Conservation (phyloP, 1,140 invertebrate genomes). For the Zaprionus capensis region DNA sequence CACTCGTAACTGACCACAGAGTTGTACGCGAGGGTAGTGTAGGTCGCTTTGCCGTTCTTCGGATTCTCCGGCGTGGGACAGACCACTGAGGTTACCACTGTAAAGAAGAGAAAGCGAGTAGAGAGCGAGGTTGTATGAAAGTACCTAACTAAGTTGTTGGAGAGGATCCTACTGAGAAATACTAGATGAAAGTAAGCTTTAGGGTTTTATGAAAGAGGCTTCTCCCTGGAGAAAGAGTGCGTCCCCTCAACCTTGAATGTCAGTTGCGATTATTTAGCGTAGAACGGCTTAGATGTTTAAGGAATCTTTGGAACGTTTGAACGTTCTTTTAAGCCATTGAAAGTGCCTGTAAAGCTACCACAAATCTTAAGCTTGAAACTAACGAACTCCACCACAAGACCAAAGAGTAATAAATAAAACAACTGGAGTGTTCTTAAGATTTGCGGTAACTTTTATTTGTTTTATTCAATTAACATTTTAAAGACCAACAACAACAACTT, state of each 20-base stretch:
- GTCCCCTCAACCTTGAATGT: too few relatives aligned
- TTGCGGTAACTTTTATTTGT: slow-evolving; percentile 84
- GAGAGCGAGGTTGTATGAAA: neutral
- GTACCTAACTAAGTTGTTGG: too few relatives aligned
- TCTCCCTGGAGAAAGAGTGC: too few relatives aligned
- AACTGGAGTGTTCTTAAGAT: slow-evolving; percentile 71
- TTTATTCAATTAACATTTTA: slow-evolving; percentile 76
- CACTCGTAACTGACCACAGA: slow-evolving; percentile 97
- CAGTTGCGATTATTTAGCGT: too few relatives aligned
- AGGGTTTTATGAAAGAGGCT: too few relatives aligned
- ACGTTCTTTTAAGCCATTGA: neutral
- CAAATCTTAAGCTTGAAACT: slow-evolving; percentile 76
- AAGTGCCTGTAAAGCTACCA: slow-evolving; percentile 28
- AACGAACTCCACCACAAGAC: slow-evolving; percentile 8
- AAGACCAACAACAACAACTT: slow-evolving; percentile 77
- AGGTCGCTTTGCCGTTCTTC: slow-evolving; percentile 95
- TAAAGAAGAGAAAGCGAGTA: slow-evolving; percentile 6
- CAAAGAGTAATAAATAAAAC: slow-evolving; percentile 81
- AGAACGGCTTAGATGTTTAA: too few relatives aligned
- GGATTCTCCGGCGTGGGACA: slow-evolving; percentile 95
- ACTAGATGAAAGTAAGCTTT: too few relatives aligned
- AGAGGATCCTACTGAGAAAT: too few relatives aligned
- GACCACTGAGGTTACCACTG: slow-evolving; percentile 94
- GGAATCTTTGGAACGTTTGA: too few relatives aligned
- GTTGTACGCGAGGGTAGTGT: slow-evolving; percentile 96